These are phyloP conservation scores for Drosophila lini DNA, from an alignment of 1,140 invertebrate species.

Conservation along the genomic window DNA sequence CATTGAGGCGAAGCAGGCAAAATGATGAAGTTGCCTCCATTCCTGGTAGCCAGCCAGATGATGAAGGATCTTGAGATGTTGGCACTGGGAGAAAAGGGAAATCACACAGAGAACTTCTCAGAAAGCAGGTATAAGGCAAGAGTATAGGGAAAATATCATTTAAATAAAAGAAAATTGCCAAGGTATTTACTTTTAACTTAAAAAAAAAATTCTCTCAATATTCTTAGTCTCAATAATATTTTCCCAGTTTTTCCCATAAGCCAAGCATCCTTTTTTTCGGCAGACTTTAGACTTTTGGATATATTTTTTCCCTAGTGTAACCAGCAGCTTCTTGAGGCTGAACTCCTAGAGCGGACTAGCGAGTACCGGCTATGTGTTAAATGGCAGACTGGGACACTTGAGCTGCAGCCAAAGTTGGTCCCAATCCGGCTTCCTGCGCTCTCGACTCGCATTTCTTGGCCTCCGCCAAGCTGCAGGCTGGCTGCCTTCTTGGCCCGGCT, in stretches of 20 bases:
- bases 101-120: background rate
- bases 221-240: background rate
- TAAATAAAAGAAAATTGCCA: background rate
- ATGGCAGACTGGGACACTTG: constrained; percentile 82
- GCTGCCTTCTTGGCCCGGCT: constrained; percentile 58
- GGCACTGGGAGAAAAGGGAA: constrained; percentile 8
- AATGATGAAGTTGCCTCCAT: constrained; percentile 67
- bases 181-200: background rate
- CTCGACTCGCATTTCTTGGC: constrained; percentile 69
- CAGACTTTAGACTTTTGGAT: background rate
- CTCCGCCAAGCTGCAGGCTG: constrained; percentile 26
- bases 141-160: no score
- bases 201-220: background rate
- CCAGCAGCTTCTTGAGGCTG: constrained; percentile 5
- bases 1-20: constrained; percentile 59
- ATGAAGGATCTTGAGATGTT: constrained; percentile 19
- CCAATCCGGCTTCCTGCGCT: constrained; percentile 27
- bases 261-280: background rate
- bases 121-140: background rate
- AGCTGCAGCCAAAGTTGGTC: constrained; percentile 74
- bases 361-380: constrained; percentile 62
- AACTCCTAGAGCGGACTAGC: constrained; percentile 4
- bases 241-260: background rate
- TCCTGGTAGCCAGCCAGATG: constrained; percentile 28
- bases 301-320: constrained; percentile 6